phyloP scores from a whole-genome alignment of 2,888 invertebrate species.

The Venusia cambrica region DNA sequence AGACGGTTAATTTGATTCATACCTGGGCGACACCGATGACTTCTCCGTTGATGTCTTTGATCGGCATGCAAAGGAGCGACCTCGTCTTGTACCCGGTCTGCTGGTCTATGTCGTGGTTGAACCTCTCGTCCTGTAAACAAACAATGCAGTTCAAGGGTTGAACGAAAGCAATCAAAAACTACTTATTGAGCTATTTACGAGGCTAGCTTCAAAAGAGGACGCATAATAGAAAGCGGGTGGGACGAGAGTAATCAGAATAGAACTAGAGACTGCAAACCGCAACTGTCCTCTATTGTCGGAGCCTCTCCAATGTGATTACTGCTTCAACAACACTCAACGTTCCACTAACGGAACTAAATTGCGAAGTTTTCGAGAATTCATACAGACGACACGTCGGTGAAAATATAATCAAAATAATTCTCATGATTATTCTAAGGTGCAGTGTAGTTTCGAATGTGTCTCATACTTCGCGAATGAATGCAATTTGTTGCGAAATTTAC shows the following conservation, averaged over 20 bases:
- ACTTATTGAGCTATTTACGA: conserved; percentile 35
- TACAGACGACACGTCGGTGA: too few relatives aligned
- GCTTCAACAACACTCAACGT: conserved; percentile 32
- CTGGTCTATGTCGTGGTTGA: conserved; percentile 96
- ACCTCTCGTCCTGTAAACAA: conserved; percentile 82
- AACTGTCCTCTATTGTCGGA: conserved; percentile 25
- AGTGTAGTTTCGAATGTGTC: too few relatives aligned
- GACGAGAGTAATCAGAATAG: conserved; percentile 47
- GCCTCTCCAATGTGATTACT: conserved; percentile 25
- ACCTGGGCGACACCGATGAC: conserved; percentile 98
- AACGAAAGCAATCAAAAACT: conserved; percentile 2
- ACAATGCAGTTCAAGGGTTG: conserved; percentile 1
- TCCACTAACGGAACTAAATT: conserved; percentile 7
- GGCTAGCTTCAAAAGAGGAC: conserved; percentile 32
- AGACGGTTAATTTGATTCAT: conserved; percentile 24
- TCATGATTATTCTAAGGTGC: too few relatives aligned
- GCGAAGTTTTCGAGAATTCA: conserved; percentile 7
- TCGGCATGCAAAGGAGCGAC: conserved; percentile 96
- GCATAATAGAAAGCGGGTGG: conserved; percentile 42
- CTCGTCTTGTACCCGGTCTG: conserved; percentile 96
- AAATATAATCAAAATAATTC: too few relatives aligned
- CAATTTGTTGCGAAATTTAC: too few relatives aligned
- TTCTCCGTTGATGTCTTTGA: conserved; percentile 95
- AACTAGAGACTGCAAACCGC: conserved; percentile 49
- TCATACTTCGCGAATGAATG: too few relatives aligned